Evolutionary conservation across 2,113 vertebrate genomes (phyloP).

Genomic region (Phrynocephalus versicolor): DNA sequence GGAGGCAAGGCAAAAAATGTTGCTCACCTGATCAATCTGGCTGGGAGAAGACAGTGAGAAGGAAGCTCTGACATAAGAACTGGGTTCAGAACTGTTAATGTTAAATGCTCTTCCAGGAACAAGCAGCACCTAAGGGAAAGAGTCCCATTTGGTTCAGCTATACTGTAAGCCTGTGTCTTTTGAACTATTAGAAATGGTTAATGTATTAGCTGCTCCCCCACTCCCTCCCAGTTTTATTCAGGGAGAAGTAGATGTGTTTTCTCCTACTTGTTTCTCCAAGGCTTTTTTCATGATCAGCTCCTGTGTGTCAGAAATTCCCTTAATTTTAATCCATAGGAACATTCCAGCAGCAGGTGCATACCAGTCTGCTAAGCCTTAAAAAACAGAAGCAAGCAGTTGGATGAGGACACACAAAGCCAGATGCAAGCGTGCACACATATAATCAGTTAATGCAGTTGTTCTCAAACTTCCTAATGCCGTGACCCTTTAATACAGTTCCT

Average conservation of each 20-base stretch:
- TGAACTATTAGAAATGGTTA: background rate
- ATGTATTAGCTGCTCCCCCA: background rate
- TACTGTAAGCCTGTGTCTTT: slow-evolving; percentile 7
- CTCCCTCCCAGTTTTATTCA: slow-evolving; percentile 6
- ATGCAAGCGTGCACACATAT: no score
- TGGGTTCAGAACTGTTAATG: slow-evolving; percentile 73
- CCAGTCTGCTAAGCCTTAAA: slow-evolving; percentile 90
- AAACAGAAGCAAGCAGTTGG: slow-evolving; percentile 24
- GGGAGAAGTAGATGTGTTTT: slow-evolving; percentile 4
- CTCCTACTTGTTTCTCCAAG: slow-evolving; percentile 87
- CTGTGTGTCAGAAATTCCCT: slow-evolving; percentile 83
- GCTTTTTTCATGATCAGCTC: slow-evolving; percentile 89
- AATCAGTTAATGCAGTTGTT: no score
- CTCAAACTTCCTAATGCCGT: no score
- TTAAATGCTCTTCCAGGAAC: slow-evolving; percentile 87
- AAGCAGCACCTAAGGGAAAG: slow-evolving; percentile 82
- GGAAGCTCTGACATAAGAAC: slow-evolving; percentile 81
- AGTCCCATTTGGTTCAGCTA: slow-evolving; percentile 11
- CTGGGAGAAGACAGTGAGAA: slow-evolving; percentile 84
- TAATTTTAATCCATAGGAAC: slow-evolving; percentile 96
- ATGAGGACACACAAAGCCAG: background rate
- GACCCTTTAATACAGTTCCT: no score
- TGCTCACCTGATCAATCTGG: slow-evolving; percentile 83
- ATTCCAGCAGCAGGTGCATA: slow-evolving; percentile 87
- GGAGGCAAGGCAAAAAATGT: background rate